Evolutionary conservation across 30 jellyfish, hydroid and myxozoan genomes (phyloP).

Genomic region (Nemopilema nomurai): DNA sequence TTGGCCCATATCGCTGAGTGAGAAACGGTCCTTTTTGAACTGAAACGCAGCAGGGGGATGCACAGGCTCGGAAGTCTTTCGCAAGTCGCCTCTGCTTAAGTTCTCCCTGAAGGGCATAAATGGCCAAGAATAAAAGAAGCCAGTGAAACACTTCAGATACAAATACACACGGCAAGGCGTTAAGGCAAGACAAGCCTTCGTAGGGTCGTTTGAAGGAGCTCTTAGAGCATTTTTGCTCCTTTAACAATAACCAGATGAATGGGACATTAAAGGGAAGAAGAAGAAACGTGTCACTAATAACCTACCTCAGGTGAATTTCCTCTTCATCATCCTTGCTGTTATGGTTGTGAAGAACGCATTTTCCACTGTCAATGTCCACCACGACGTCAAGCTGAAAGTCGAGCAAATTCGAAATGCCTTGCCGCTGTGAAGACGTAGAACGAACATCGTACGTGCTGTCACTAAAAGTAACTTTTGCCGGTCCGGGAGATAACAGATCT

Average conservation of each 20-base stretch:
- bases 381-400: slow-evolving; percentile 88
- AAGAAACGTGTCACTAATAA: not conserved
- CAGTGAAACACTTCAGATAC: too few relatives aligned
- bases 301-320: slow-evolving; percentile 16
- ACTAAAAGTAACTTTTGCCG: slow-evolving; percentile 72
- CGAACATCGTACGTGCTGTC: slow-evolving; percentile 65
- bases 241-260: too few relatives aligned
- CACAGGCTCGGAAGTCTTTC: slow-evolving; percentile 48
- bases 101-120: slow-evolving; percentile 19
- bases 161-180: too few relatives aligned
- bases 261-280: not conserved
- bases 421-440: slow-evolving; percentile 49
- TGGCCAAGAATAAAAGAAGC: not conserved
- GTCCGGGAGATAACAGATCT: slow-evolving; percentile 10
- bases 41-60: slow-evolving; percentile 9
- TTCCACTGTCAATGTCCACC: slow-evolving; percentile 92
- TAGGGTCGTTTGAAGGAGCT: too few relatives aligned
- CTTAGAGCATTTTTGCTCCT: too few relatives aligned
- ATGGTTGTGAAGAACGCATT: slow-evolving; percentile 75
- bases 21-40: slow-evolving; percentile 42
- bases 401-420: slow-evolving; percentile 36
- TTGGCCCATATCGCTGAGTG: slow-evolving; percentile 30
- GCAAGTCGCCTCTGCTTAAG: slow-evolving; percentile 23
- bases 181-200: too few relatives aligned
- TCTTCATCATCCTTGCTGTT: slow-evolving; percentile 41